Evolutionary conservation across 2,888 invertebrate species (phyloP).

Genomic region (Caenorhabditis afra): DNA sequence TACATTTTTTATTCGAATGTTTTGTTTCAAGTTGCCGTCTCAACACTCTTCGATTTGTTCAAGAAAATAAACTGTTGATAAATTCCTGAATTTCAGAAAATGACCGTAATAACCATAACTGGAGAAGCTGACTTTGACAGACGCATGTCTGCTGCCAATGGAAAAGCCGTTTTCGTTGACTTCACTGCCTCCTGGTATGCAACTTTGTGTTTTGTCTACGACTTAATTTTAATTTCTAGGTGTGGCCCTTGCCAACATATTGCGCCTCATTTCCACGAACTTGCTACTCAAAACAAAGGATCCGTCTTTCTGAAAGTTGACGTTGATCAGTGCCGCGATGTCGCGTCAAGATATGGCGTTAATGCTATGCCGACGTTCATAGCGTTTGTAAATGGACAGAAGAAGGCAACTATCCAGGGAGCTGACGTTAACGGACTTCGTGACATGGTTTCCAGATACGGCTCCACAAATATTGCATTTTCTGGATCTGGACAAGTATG

Average conservation of each 20-base stretch:
- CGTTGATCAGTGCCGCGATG: slow-evolving; percentile 85
- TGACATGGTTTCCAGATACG: slow-evolving; percentile 45
- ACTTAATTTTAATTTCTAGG: slow-evolving; percentile 83
- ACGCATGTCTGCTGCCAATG: slow-evolving; percentile 35
- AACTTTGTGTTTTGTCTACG: too few relatives aligned
- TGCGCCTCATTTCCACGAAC: slow-evolving; percentile 91
- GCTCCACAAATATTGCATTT: slow-evolving; percentile 28
- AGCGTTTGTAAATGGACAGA: slow-evolving; percentile 87
- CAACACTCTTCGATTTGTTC: too few relatives aligned
- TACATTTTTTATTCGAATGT: too few relatives aligned
- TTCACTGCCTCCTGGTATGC: slow-evolving; percentile 59
- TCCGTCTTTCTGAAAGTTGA: slow-evolving; percentile 91
- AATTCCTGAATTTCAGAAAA: slow-evolving; percentile 25
- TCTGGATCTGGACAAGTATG: slow-evolving; percentile 45
- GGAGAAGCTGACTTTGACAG: slow-evolving; percentile 46
- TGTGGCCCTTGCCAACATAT: slow-evolving; percentile 97
- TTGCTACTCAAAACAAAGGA: slow-evolving; percentile 90
- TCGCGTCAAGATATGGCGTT: slow-evolving; percentile 89
- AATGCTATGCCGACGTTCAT: slow-evolving; percentile 98
- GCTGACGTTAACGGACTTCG: slow-evolving; percentile 48
- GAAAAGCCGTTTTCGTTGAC: slow-evolving; percentile 47
- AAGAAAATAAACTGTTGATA: too few relatives aligned
- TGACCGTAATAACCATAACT: slow-evolving; percentile 42
- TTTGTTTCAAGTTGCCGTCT: too few relatives aligned
- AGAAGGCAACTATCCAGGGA: slow-evolving; percentile 50